These are phyloP conservation scores for Megaceryle torquata DNA, from an alignment of 2,113 vertebrate species.

Conservation along the genomic window DNA sequence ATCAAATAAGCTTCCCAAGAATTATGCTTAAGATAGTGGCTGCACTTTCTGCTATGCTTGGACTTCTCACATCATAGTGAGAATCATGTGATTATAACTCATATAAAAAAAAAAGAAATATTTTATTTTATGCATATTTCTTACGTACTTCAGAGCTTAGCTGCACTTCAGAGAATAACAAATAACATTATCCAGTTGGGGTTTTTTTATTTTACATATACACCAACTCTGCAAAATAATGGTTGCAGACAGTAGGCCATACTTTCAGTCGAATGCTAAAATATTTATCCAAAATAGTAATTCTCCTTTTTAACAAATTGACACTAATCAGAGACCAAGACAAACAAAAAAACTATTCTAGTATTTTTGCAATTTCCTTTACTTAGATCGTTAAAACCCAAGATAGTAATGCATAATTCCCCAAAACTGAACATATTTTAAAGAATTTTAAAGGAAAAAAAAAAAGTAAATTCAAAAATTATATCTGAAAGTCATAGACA, in stretches of 20 bases:
- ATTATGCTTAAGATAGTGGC: background rate
- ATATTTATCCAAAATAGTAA: background rate
- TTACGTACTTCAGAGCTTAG: background rate
- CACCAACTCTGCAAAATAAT: background rate
- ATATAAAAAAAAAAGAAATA: too few relatives aligned
- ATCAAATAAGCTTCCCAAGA: background rate
- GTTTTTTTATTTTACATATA: background rate
- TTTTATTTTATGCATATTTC: background rate
- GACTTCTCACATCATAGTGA: background rate
- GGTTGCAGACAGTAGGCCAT: background rate
- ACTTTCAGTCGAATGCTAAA: background rate
- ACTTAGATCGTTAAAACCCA: background rate
- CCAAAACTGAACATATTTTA: background rate
- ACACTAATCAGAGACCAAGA: background rate
- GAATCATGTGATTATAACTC: too few relatives aligned
- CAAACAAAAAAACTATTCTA: background rate
- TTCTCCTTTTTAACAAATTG: background rate
- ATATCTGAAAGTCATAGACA: background rate
- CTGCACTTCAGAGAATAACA: background rate
- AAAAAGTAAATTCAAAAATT: background rate
- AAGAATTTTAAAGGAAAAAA: background rate
- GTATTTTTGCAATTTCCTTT: background rate
- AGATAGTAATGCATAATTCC: background rate
- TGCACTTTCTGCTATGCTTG: background rate
- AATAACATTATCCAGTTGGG: background rate